A percentile compares a stretch with the other conserved stretches of the same genome.
phyloP scores from a whole-genome alignment of 2,113 vertebrate genomes.

The Pelecanoides urinatrix region DNA sequence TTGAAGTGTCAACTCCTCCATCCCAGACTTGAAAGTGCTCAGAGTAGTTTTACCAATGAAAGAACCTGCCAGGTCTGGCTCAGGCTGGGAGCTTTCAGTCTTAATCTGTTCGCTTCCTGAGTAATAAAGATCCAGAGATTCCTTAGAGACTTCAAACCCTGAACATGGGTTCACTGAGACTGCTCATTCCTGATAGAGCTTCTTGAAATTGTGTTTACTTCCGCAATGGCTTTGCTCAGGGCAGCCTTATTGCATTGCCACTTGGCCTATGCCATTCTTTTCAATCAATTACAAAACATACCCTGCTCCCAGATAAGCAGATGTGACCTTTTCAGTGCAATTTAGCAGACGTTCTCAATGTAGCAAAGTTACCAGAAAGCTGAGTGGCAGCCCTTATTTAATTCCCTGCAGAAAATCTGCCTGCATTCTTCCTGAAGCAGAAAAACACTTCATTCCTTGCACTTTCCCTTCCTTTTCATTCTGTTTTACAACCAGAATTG shows the following conservation, averaged over 20 bases:
- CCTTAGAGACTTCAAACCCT: not conserved
- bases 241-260: not conserved
- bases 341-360: not conserved
- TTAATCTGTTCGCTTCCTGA: not conserved
- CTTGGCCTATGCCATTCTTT: not conserved
- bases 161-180: accelerated
- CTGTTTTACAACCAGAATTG: not conserved
- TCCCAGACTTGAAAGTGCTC: not conserved
- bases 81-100: not conserved
- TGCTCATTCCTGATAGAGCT: not conserved
- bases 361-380: not conserved
- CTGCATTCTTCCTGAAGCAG: not conserved
- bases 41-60: not conserved
- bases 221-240: not conserved
- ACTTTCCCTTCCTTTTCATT: not conserved
- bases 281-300: not conserved
- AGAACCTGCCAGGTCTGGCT: not conserved
- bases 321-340: not conserved
- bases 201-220: not conserved
- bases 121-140: not conserved
- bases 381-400: not conserved
- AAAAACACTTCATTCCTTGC: not conserved
- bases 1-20: not conserved
- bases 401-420: not conserved
- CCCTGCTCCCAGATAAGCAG: not conserved